phyloP scores from a whole-genome alignment of 23 tunicate species.

The Styela clava region DNA sequence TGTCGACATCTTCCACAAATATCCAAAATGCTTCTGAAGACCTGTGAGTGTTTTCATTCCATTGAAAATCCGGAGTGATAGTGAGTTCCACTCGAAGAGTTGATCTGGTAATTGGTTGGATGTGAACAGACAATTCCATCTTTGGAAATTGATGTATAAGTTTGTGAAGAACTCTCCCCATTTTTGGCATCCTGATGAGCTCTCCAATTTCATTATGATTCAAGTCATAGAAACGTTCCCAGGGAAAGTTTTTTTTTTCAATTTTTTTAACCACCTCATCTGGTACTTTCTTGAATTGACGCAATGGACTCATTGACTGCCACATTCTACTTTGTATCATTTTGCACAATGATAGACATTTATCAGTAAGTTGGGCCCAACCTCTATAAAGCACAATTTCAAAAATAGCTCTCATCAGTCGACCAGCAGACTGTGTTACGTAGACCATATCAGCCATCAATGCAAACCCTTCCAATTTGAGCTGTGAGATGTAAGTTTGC shows the following conservation, averaged over 20 bases:
- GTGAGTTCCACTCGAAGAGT: slow-evolving; percentile 91
- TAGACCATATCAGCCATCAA: slow-evolving; percentile 98
- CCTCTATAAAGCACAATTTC: slow-evolving; percentile 95
- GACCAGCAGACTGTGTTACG: slow-evolving; percentile 96
- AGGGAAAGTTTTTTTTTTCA: slow-evolving; percentile 93
- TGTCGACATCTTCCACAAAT: slow-evolving; percentile 97
- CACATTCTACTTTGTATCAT: slow-evolving; percentile 95
- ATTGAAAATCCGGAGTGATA: slow-evolving; percentile 96
- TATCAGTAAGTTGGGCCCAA: slow-evolving; percentile 98
- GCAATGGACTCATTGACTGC: slow-evolving; percentile 97
- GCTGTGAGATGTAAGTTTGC: slow-evolving; percentile 94
- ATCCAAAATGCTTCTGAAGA: slow-evolving; percentile 90
- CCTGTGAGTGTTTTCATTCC: slow-evolving; percentile 94
- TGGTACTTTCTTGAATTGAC: slow-evolving; percentile 97
- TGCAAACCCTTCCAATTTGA: slow-evolving; percentile 95
- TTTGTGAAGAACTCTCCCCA: slow-evolving; percentile 90
- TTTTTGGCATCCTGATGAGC: slow-evolving; percentile 83
- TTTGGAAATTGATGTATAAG: slow-evolving; percentile 96
- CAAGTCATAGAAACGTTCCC: slow-evolving; percentile 97
- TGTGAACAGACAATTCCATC: slow-evolving; percentile 93
- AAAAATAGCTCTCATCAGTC: slow-evolving; percentile 92
- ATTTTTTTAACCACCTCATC: slow-evolving; percentile 81
- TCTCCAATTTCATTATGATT: slow-evolving; percentile 97
- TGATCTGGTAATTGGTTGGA: slow-evolving; percentile 96
- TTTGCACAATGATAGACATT: slow-evolving; percentile 81